phyloP scores from a whole-genome alignment of 2,888 invertebrate genomes.

The Brassicogethes aeneus region DNA sequence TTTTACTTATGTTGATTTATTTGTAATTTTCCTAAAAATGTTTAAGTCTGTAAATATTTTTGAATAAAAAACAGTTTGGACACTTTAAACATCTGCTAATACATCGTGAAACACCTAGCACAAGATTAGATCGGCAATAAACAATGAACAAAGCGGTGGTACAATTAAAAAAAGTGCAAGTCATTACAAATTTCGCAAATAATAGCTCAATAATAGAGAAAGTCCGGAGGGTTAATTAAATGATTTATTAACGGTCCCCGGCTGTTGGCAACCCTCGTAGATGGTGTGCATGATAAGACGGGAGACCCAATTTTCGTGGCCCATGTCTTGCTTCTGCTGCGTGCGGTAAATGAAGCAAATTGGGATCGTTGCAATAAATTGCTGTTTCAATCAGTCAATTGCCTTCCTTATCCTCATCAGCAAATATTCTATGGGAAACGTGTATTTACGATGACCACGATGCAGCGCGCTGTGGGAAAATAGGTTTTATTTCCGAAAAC shows the following conservation, averaged over 20 bases:
- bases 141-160: too few species aligned
- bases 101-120: too few species aligned
- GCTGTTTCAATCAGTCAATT: background rate
- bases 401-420: background rate
- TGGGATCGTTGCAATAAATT: background rate
- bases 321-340: background rate
- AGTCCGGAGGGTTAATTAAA: background rate
- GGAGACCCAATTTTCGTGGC: background rate
- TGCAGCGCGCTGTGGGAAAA: background rate
- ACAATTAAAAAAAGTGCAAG: background rate
- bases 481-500: background rate
- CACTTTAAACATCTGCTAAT: too few species aligned
- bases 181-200: background rate
- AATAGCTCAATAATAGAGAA: background rate
- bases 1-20: too few species aligned
- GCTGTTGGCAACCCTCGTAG: background rate
- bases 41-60: too few species aligned
- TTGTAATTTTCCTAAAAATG: too few species aligned
- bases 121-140: too few species aligned
- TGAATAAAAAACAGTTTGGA: too few species aligned
- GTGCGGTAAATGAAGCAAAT: background rate
- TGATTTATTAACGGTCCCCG: background rate
- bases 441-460: background rate
- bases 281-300: background rate
- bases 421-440: background rate